Evolutionary conservation across 1,140 invertebrate species (phyloP), one percentile per base, ranked within the genome.

Genomic region (Batillaria attramentaria): DNA sequence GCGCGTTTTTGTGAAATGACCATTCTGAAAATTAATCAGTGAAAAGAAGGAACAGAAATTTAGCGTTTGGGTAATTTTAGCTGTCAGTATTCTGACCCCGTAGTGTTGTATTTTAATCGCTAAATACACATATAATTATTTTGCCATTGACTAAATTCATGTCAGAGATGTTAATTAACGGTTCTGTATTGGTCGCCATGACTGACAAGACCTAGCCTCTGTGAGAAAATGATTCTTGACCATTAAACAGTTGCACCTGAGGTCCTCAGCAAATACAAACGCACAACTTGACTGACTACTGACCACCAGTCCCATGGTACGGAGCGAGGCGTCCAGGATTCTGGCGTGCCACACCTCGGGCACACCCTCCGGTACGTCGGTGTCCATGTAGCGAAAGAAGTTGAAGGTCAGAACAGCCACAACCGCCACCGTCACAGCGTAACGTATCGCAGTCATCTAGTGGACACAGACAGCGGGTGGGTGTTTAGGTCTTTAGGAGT

Each of bases 301-400:
- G 78, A 84, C 84, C 60, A 78, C 43, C 72, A 80, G 84, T 3
- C 80, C 84, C 33, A 79, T 82, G 6, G 81, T 82, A n/a, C 84
- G 72, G 35, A 85, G 81, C 10, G 81, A 69, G 8, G 83, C 81
- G 46, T 85, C 84, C 60, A 85, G 68, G 35, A 85, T 85, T 66
- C 83, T 72, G 18, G 84, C 84, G 5, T 80, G 80, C 83, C 83
- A 84, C 18, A 83, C 78, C 66, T 85, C 83, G 1, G 78, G 82
- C 24, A 84, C 83, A 4, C 83, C 83, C 43, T 84, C 83, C 3
- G 83, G 84, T n/a, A 84, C 79, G n/a, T 77, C 69, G 4, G 84
- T 85, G 70, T 85, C 81, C 82, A 85, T 83, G 41, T 84, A 85
- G 24, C 83, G 74, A 57, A 85, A 84, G 70, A 85, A 54, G 13